These are phyloP conservation scores for Plebejus argus DNA, from an alignment of 2,888 invertebrate genomes.

Conservation along the genomic window DNA sequence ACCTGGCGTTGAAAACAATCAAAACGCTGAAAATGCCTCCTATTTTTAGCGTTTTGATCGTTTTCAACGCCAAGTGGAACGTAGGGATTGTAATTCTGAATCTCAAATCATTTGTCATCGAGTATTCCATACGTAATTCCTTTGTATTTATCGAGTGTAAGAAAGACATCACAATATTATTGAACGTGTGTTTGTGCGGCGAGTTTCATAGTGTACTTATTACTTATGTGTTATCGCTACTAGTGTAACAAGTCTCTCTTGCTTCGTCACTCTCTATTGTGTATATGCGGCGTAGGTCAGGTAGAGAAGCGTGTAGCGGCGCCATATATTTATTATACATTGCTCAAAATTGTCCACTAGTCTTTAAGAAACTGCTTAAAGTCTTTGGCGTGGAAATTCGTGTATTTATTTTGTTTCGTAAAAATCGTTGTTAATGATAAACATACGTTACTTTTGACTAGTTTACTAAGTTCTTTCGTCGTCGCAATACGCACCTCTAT, in stretches of 20 bases:
- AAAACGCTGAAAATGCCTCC: too few species aligned
- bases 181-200: slow-evolving; percentile 49
- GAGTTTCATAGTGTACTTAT: slow-evolving; percentile 57
- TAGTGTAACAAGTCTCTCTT: slow-evolving; percentile 72
- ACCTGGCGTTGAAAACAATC: too few species aligned
- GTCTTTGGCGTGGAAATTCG: slow-evolving; percentile 12
- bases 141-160: slow-evolving; percentile 59
- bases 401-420: background rate
- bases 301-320: slow-evolving; percentile 20
- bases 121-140: slow-evolving; percentile 47
- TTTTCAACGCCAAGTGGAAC: too few species aligned
- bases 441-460: background rate
- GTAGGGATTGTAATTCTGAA: slow-evolving; percentile 48
- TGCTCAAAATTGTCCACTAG: slow-evolving; percentile 20
- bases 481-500: slow-evolving; percentile 20
- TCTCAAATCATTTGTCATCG: slow-evolving; percentile 48
- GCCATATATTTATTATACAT: background rate
- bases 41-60: too few species aligned
- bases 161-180: slow-evolving; percentile 70
- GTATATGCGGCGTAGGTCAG: slow-evolving; percentile 47
- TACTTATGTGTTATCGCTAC: slow-evolving; percentile 32
- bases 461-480: background rate
- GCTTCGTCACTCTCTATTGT: slow-evolving; percentile 77
- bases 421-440: background rate
- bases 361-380: slow-evolving; percentile 3